Conservation (phyloP, 2,888 invertebrate species). For the Incurvaria masculella region DNA sequence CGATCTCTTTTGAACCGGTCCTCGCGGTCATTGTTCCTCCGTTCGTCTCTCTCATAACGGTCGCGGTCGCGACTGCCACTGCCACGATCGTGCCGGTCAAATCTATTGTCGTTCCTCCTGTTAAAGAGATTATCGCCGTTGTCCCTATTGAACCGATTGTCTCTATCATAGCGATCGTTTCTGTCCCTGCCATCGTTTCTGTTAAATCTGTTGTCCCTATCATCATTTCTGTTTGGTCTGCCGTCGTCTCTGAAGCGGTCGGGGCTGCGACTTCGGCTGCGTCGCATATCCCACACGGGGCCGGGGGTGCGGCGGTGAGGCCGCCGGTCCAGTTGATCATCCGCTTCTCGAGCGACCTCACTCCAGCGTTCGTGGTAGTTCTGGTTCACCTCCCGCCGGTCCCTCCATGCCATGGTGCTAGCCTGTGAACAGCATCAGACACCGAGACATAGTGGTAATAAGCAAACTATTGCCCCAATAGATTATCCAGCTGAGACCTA, state of each 20-base stretch:
- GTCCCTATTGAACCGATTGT: not conserved
- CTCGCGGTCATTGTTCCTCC: conserved; percentile 24
- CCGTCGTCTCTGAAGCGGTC: conserved; percentile 13
- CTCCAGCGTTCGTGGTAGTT: conserved; percentile 34
- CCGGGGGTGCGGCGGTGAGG: conserved; percentile 27
- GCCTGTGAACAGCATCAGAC: conserved; percentile 38
- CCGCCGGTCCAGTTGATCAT: conserved; percentile 8
- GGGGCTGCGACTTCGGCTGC: conserved; percentile 29
- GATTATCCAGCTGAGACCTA: too few species aligned
- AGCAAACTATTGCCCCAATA: too few species aligned
- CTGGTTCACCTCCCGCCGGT: conserved; percentile 29
- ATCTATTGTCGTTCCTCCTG: not conserved
- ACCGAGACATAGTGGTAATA: not conserved
- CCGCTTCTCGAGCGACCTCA: conserved; percentile 18
- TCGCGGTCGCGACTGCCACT: conserved; percentile 22
- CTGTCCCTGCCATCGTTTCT: too few species aligned
- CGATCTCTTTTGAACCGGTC: conserved; percentile 16
- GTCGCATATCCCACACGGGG: conserved; percentile 38
- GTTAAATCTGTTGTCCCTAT: too few species aligned
- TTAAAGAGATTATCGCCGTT: not conserved
- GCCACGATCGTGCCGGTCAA: not conserved
- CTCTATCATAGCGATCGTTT: too few species aligned
- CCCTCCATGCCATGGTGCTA: conserved; percentile 41
- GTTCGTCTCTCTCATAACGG: conserved; percentile 22
- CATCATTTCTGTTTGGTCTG: too few species aligned